phyloP scores from a whole-genome alignment of 2,888 invertebrate genomes.

The Epsilonema sp. region DNA sequence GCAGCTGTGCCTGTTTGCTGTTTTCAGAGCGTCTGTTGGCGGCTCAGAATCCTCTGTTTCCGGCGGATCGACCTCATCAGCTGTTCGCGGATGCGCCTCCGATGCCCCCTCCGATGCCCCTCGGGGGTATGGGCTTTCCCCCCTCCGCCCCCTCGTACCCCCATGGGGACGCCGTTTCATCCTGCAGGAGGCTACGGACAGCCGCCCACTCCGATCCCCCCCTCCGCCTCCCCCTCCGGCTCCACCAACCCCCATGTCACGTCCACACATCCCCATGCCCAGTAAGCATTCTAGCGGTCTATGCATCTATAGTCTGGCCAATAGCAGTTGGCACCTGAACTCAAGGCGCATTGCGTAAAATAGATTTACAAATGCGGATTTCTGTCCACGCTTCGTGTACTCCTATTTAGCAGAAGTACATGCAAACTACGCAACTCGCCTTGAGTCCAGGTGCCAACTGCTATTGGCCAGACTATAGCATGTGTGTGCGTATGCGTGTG shows the following conservation, averaged over 20 bases:
- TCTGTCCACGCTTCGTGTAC: too few relatives aligned
- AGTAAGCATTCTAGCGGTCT: background rate
- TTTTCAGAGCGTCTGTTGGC: conserved; percentile 52
- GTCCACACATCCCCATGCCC: background rate
- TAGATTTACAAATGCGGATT: too few relatives aligned
- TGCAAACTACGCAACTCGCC: too few relatives aligned
- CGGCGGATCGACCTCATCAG: conserved; percentile 69
- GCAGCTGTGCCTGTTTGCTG: too few relatives aligned
- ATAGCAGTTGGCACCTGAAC: too few relatives aligned
- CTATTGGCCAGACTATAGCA: too few relatives aligned
- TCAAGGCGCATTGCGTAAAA: too few relatives aligned
- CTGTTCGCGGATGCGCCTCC: conserved; percentile 83
- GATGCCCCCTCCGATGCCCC: conserved; percentile 21
- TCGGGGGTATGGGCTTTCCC: conserved; percentile 26
- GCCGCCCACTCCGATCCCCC: conserved; percentile 7
- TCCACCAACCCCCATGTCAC: conserved; percentile 4
- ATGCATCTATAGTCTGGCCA: background rate
- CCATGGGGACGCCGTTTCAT: background rate
- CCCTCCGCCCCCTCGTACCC: conserved; percentile 40
- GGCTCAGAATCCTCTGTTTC: conserved; percentile 89
- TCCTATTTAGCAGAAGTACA: too few relatives aligned
- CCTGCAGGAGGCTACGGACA: background rate
- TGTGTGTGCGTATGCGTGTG: too few relatives aligned
- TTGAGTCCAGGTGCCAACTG: too few relatives aligned
- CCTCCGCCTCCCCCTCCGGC: conserved; percentile 3